Percentiles rank a stretch among this genome's conserved stretches.
phyloP scores from a whole-genome alignment of 2,113 vertebrate species.

The Colinus virginianus region DNA sequence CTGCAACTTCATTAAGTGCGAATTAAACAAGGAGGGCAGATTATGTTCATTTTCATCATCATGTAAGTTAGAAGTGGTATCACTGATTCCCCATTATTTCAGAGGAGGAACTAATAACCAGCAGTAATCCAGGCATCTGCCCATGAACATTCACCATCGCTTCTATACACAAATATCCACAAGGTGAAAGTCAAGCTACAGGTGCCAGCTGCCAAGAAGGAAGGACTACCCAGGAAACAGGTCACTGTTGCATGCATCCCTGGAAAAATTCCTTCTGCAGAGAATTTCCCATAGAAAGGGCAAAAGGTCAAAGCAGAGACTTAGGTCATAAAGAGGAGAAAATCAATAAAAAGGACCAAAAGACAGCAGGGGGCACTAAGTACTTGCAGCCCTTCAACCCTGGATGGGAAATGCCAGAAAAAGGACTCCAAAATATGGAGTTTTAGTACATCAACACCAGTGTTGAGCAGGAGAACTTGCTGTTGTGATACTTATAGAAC shows the following conservation, averaged over 20 bases:
- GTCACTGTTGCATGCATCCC: not conserved
- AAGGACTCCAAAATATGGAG: not conserved
- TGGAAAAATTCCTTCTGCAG: fast-evolving
- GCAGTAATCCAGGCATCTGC: not conserved
- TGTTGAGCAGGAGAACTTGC: not conserved
- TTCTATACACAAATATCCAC: not conserved
- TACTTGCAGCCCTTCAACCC: not conserved
- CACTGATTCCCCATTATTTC: not conserved
- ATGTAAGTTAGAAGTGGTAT: not conserved
- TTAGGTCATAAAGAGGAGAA: conserved; percentile 3
- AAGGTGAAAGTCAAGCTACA: not conserved
- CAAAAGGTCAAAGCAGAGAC: conserved; percentile 1
- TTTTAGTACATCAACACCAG: not conserved
- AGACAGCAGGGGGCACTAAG: conserved; percentile 24
- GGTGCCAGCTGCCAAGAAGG: not conserved
- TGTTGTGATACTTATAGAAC: not conserved
- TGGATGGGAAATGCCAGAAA: not conserved
- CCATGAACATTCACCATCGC: not conserved
- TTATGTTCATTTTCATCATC: not conserved
- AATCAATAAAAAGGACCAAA: not conserved
- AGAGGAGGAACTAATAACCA: not conserved
- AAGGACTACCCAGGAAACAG: not conserved
- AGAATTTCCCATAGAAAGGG: not conserved
- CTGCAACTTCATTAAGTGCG: not conserved
- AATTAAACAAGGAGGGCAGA: not conserved